Base-by-base conservation (phyloP, 2,113 vertebrate genomes). In the Ciconia boyciana region DNA sequence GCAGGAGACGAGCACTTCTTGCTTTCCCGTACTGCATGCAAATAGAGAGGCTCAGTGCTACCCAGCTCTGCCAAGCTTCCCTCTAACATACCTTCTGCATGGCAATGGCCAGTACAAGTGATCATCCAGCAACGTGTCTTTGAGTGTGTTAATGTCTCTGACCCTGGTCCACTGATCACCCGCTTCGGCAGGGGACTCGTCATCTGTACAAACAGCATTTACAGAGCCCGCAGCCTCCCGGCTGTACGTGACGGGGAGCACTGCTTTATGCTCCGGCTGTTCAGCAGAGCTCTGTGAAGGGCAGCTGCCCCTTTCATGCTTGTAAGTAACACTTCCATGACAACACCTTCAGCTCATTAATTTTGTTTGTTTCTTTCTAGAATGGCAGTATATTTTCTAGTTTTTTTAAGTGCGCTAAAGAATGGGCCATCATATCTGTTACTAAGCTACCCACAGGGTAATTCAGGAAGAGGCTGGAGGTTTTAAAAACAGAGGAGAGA, bases 11-110 rank as follows among this genome's bases (percentile, higher is more conserved):
- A 95, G 78, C 88, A 19, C 57, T 94, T 91, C 83, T 96, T 76
- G 80, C 89, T 96, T 96, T 54, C 89, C 96, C 74, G 87, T 46
- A 55, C 95, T 97, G 98, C 97, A 97, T 98, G 98, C 96, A 98
- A 96, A 98, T 95, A 29, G 58, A 51, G 32, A 25, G 11, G 62
- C 74, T 94, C 48, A 3, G 82, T 16, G 31, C 22, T 31, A 11
- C 81, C 39, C 52, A 4, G 75, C 41, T 80, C 71, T 39, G 71
- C 75, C 75, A 32, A 87, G 64, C 82, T 87, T 93, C 54, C 83
- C 48, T 10, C 19, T 51, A 46, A 62, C 34, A 29, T 89, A 83
- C 88, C 87, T 87, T 61, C 83, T 94, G 91, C 76, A 70, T 74
- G 43, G 93, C 90, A 81, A 60, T 82, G 43, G 64, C 79, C 70